Evolutionary conservation across 2,888 invertebrate species (phyloP).

Genomic region (Didymodactylos carnosus): DNA sequence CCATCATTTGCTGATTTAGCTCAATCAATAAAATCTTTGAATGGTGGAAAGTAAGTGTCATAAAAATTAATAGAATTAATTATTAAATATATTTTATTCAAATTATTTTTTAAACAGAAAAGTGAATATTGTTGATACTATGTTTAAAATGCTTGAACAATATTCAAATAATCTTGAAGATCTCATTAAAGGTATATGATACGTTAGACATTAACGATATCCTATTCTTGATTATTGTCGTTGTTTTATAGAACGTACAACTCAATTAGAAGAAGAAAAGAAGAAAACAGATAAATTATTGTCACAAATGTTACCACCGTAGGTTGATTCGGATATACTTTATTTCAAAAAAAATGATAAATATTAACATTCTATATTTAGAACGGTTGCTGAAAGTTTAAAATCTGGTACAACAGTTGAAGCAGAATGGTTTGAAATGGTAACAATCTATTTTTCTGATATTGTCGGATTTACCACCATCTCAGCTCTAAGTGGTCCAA

Average conservation of each 20-base stretch:
- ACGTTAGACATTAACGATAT: too few species aligned
- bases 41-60: conserved; percentile 31
- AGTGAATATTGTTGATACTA: conserved; percentile 35
- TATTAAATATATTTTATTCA: background rate
- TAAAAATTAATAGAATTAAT: background rate
- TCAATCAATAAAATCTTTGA: conserved; percentile 30
- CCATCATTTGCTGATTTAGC: conserved; percentile 30
- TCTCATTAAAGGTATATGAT: conserved; percentile 28
- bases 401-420: conserved; percentile 27
- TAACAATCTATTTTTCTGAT: conserved; percentile 35
- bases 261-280: conserved; percentile 33
- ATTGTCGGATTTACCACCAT: conserved; percentile 36
- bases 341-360: too few species aligned
- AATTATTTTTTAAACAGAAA: conserved; percentile 24
- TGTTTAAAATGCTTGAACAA: conserved; percentile 35
- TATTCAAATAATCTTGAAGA: conserved; percentile 34
- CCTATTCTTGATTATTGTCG: too few species aligned
- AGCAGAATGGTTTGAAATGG: conserved; percentile 30
- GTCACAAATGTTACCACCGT: conserved; percentile 32
- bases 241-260: conserved; percentile 31
- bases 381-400: conserved; percentile 31
- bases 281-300: conserved; percentile 32
- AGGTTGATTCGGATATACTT: conserved; percentile 18
- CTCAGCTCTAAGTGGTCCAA: conserved; percentile 31
- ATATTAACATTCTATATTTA: conserved; percentile 15